A percentile compares a stretch with the other conserved stretches of the same genome.
Evolutionary conservation across 1,140 invertebrate genomes (phyloP).

Genomic region (Glomeris maerens): DNA sequence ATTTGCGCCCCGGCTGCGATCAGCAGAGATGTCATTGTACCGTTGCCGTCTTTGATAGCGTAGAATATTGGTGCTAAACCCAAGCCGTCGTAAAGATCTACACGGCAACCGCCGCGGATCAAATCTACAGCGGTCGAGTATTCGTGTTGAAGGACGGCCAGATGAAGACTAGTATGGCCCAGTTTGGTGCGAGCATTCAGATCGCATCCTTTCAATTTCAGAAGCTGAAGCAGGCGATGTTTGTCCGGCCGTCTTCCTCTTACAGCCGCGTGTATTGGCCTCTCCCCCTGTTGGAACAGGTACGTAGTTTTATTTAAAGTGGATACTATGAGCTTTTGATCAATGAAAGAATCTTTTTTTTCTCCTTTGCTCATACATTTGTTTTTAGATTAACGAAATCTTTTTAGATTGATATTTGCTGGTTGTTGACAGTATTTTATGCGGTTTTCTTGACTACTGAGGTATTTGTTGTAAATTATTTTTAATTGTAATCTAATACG

Average conservation of each 20-base stretch:
- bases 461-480: too few relatives aligned
- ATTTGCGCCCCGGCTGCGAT: conserved; percentile 19
- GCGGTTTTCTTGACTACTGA: too few relatives aligned
- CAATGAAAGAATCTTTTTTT: not conserved
- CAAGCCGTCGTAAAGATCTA: conserved; percentile 18
- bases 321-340: too few relatives aligned
- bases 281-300: conserved; percentile 18
- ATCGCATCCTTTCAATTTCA: conserved; percentile 11
- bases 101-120: conserved; percentile 17
- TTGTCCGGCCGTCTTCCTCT: conserved; percentile 13
- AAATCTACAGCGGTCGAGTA: conserved; percentile 15
- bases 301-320: too few relatives aligned
- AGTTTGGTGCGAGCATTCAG: conserved; percentile 14
- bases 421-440: too few relatives aligned
- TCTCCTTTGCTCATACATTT: not conserved
- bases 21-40: conserved; percentile 15
- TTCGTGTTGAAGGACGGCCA: conserved; percentile 19
- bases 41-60: conserved; percentile 17
- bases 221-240: conserved; percentile 11
- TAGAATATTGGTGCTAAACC: conserved; percentile 20
- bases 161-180: conserved; percentile 21
- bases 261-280: conserved; percentile 17
- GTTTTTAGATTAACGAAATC: too few relatives aligned
- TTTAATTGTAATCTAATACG: too few relatives aligned
- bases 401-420: too few relatives aligned